Evolutionary conservation across 2,113 vertebrate species (phyloP), one percentile per base, ranked within the genome.

Genomic region (Circaetus cinerascens): DNA sequence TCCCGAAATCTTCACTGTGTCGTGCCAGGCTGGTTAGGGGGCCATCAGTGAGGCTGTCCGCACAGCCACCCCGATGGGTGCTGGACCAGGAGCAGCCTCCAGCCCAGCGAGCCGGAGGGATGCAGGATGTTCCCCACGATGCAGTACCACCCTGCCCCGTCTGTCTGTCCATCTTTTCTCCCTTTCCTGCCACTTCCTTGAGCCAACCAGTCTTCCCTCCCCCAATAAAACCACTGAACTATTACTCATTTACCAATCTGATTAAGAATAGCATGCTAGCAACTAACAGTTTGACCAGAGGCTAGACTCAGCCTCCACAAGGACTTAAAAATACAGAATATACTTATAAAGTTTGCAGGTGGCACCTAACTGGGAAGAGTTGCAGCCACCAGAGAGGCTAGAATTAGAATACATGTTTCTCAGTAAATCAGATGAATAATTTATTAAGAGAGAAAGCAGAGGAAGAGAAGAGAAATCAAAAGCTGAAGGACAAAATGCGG

Each of bases 171-270:
- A 23, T 38, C 16, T 11, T n/a, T 66, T 15, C 45, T 55, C n/a
- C 5, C 34, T 64, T 67, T 32, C n/a, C 32, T 64, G 25, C 36
- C 51, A 74, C 59, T 84, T 88, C 82, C 79, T 7, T 41, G 9
- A 86, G 64, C 79, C 57, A 67, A 12, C 4, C 68, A 7, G 18
- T 4, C 38, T 21, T 51, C 60, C 73, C 68, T 85, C 48, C 60
- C 41, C 43, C 83, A 20, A 6, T 56, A 93, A 81, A 96, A 30
- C 55, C 80, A 72, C 90, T 18, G 5, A 75, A 38, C 87, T 85
- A 93, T 97, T 96, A 97, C 93, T 97, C 91, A 95, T 96, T 97
- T 95, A 91, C 95, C 53, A 82, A 59, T 20, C 86, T 57, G 82
- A 81, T 95, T 75, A 86, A 53, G 60, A 81, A 51, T 6, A 81